phyloP scores from a whole-genome alignment of 2,797 vertebrate species.

The Pseudocheirus occidentalis region DNA sequence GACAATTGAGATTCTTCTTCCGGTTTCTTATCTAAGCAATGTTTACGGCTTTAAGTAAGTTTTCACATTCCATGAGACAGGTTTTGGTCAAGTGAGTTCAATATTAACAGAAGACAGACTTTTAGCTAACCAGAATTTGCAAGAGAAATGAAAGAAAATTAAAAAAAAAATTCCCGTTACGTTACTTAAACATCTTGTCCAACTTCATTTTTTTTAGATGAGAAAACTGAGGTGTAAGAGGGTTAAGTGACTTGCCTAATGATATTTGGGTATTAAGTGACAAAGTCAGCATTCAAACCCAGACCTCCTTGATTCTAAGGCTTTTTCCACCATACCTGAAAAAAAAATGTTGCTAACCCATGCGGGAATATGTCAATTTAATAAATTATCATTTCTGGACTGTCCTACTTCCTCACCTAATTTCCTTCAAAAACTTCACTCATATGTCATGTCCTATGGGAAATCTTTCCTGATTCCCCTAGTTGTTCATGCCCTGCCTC shows the following conservation, averaged over 20 bases:
- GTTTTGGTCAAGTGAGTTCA: not conserved
- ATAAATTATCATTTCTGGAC: not conserved
- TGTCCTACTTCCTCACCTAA: not conserved
- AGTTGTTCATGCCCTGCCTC: not conserved
- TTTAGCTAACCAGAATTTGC: not conserved
- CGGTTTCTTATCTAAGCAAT: too few relatives aligned
- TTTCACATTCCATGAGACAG: too few relatives aligned
- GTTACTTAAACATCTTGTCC: not conserved
- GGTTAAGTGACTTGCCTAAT: not conserved
- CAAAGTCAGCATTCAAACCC: not conserved
- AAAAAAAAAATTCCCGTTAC: not conserved
- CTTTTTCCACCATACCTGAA: not conserved
- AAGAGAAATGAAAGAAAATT: not conserved
- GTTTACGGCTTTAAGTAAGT: too few relatives aligned
- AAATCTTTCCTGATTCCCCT: not conserved
- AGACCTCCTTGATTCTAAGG: not conserved
- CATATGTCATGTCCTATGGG: not conserved
- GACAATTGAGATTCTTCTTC: too few relatives aligned
- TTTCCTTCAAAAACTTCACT: not conserved
- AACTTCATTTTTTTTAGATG: not conserved
- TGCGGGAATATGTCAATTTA: not conserved
- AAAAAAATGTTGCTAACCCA: not conserved
- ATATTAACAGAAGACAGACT: not conserved
- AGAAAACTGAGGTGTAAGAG: not conserved
- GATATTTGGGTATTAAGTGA: not conserved